Percentiles rank a stretch among this genome's conserved stretches.
Evolutionary conservation across 1,140 invertebrate genomes (phyloP).

Genomic region (Euwallacea fornicatus): DNA sequence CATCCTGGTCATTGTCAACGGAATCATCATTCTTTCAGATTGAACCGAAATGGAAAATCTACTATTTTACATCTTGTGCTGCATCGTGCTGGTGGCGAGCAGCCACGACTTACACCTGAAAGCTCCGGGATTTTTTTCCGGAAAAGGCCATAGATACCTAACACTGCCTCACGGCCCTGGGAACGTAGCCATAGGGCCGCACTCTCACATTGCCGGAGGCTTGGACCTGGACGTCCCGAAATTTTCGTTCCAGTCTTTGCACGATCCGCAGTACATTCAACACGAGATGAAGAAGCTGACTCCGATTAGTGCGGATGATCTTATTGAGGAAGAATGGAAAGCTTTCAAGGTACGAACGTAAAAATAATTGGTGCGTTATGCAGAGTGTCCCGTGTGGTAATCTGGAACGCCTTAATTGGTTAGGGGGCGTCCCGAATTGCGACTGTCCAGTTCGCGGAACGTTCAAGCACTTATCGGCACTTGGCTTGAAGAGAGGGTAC

Average conservation of each 20-base stretch:
- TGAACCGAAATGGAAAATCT: not conserved
- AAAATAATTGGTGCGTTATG: too few species aligned
- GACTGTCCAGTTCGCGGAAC: too few species aligned
- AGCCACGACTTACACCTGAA: not conserved
- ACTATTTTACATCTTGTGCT: not conserved
- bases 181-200: constrained; percentile 6
- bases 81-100: not conserved
- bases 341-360: constrained; percentile 24
- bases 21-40: not conserved
- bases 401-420: too few species aligned
- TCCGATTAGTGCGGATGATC: constrained; percentile 24
- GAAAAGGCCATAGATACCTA: not conserved
- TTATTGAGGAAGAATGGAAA: constrained; percentile 37
- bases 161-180: not conserved
- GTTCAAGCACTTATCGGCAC: too few species aligned
- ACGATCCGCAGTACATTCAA: constrained; percentile 24
- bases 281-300: constrained; percentile 22
- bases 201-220: not conserved
- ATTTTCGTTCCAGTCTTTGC: constrained; percentile 24
- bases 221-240: not conserved
- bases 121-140: not conserved
- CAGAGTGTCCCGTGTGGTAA: too few species aligned
- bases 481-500: too few species aligned
- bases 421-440: too few species aligned
- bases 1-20: not conserved